These are phyloP conservation scores for Chionomys nivalis DNA, from an alignment of 2,113 vertebrate genomes.

Conservation along the genomic window DNA sequence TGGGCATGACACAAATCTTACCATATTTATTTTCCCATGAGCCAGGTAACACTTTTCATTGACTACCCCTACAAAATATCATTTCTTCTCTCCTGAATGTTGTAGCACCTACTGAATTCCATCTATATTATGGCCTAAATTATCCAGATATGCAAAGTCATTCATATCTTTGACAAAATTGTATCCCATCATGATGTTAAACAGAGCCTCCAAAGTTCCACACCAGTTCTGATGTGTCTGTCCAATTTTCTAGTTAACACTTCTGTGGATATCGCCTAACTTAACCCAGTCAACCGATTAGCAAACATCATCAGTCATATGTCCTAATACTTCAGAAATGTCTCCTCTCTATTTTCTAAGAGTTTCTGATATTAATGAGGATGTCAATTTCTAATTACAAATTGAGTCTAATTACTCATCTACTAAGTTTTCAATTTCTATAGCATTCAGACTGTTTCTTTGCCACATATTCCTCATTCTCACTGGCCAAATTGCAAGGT, in stretches of 20 bases:
- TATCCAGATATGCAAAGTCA: not conserved
- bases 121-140: not conserved
- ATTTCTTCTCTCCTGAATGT: not conserved
- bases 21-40: not conserved
- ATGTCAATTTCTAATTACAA: not conserved
- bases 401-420: not conserved
- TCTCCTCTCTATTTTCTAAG: not conserved
- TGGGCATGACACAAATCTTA: not conserved
- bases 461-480: not conserved
- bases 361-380: not conserved
- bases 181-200: not conserved
- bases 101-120: not conserved
- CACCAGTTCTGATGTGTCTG: not conserved
- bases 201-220: not conserved
- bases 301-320: not conserved
- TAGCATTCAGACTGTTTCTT: not conserved
- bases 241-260: not conserved
- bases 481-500: not conserved
- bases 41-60: not conserved
- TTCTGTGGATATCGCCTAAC: not conserved
- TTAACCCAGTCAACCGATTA: not conserved
- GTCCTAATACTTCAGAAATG: not conserved
- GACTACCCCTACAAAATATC: not conserved
- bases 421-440: not conserved
- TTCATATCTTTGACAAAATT: not conserved